Conservation (phyloP, 2,797 vertebrate genomes). For the Acanthurus leucopareius region DNA sequence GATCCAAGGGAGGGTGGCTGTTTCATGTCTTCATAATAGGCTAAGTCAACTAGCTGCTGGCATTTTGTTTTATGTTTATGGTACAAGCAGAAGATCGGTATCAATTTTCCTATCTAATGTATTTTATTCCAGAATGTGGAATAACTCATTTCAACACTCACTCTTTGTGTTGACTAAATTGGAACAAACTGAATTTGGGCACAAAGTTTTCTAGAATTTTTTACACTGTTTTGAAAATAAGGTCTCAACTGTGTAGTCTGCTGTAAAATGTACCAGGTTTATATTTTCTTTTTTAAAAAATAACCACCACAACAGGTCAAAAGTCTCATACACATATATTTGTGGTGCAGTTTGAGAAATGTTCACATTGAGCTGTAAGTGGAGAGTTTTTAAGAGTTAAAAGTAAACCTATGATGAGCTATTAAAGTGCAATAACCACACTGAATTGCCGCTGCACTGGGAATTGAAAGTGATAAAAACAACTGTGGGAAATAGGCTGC, state of each 20-base stretch:
- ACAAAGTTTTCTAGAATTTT: background rate
- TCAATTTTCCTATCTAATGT: background rate
- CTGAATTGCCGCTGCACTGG: conserved; percentile 4
- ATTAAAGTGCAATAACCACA: background rate
- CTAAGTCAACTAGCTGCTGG: background rate
- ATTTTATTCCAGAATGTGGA: background rate
- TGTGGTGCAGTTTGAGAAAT: background rate
- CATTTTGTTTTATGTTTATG: background rate
- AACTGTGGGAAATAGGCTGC: conserved; percentile 24
- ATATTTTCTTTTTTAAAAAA: background rate
- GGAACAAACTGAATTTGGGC: background rate
- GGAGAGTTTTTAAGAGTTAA: background rate
- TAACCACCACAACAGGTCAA: background rate
- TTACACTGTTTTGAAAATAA: background rate
- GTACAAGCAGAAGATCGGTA: background rate
- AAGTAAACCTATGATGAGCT: background rate
- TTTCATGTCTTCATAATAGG: background rate
- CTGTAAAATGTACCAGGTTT: background rate
- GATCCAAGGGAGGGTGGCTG: background rate
- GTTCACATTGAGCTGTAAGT: background rate
- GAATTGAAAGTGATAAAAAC: conserved; percentile 11
- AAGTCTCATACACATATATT: background rate
- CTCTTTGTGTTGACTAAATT: background rate
- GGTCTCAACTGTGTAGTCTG: background rate
- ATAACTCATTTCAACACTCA: background rate